These are phyloP conservation scores for Guaruba guarouba DNA, from an alignment of 2,113 vertebrate genomes.

Conservation along the genomic window DNA sequence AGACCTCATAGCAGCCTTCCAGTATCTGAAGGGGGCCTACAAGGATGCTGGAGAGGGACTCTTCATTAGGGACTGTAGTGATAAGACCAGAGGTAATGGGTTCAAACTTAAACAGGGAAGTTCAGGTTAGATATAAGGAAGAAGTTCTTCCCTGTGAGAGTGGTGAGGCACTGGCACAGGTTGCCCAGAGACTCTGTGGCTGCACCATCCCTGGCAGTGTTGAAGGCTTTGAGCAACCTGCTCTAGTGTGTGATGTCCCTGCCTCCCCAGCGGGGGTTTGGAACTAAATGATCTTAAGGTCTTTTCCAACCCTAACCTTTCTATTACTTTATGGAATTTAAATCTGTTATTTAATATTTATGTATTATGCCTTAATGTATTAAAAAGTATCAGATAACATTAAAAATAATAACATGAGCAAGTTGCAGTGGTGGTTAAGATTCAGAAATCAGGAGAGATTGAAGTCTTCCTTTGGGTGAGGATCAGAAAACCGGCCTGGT, in stretches of 20 bases:
- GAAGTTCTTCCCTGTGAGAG: background rate
- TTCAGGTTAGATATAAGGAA: background rate
- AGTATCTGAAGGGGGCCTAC: no score
- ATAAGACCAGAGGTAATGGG: no score
- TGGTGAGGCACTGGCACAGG: background rate
- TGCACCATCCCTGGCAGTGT: no score
- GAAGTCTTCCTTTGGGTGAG: rapidly evolving
- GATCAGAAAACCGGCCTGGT: background rate
- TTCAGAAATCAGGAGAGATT: background rate
- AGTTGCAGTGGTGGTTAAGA: background rate
- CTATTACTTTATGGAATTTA: background rate
- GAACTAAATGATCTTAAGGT: background rate
- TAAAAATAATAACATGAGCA: background rate
- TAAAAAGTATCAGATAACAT: background rate
- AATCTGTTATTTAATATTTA: background rate
- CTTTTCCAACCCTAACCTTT: background rate
- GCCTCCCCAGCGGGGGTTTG: background rate
- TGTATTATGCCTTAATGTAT: background rate
- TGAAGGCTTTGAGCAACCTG: background rate
- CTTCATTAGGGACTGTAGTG: no score
- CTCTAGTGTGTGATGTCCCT: background rate
- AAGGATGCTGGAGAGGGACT: no score
- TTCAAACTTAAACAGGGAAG: background rate
- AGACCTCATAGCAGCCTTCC: no score
- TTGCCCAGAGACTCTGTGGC: background rate